Evolutionary conservation across 2,797 vertebrate genomes (phyloP), one percentile per base, ranked within the genome.

Genomic region (Aeoliscus strigatus): DNA sequence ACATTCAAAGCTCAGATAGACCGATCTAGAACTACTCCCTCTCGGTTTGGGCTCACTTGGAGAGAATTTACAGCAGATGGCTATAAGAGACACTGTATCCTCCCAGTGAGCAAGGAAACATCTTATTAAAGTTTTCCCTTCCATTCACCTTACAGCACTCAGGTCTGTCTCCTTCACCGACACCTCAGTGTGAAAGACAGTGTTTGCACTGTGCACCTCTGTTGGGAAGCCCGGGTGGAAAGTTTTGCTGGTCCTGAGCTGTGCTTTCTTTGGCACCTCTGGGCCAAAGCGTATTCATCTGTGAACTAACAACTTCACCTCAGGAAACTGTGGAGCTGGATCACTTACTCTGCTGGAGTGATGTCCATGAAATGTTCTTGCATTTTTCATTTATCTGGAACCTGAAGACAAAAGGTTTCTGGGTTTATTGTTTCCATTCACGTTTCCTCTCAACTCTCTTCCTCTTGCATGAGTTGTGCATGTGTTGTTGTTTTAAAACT

Each of bases 231-330:
- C 56, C 25, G 70, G 63, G 52, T 80, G 86, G 82, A 86, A 86
- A 79, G 51, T 72, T 77, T 68, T 40, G 31, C 79, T 60, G 60
- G 68, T 68, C 78, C 70, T 66, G 70, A 76, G 63, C 67, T 34
- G 62, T 87, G 85, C 82, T 84, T 88, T 79, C 74, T 84, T 88
- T 90, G 87, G 87, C 87, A 79, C 52, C 71, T 68, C 66, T 32
- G 25, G 64, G 61, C 76, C 79, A 66, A 71, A 62, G 69, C 68
- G 58, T 77, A 78, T 87, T 86, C 63, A 82, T 87, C 75, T 85
- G 62, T 62, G 58, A 68, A 62, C 70, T 75, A 80, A 84, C 79
- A 81, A 72, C 54, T 84, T 87, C 73, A 82, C 75, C 73, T 83
- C 59, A 64, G 71, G 79, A 83, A 81, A 76, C 38, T 8, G 54